Evolutionary conservation across 1,140 invertebrate genomes (phyloP).

Genomic region (Aphelenchoides fujianensis): DNA sequence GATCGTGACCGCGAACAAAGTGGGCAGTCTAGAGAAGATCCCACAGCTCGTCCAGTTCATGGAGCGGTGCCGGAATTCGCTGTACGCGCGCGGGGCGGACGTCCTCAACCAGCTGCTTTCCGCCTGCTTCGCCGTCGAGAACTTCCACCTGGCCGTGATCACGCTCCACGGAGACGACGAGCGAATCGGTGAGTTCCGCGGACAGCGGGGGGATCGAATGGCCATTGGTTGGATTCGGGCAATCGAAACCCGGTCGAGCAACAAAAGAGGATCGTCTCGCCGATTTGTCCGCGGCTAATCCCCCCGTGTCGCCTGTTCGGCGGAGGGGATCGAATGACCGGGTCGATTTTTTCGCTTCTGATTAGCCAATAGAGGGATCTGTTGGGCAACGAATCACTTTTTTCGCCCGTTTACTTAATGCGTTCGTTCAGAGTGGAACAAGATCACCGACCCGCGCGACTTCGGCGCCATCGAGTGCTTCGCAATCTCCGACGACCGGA

Average conservation of each 20-base stretch:
- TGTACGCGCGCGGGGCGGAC: conserved; percentile 19
- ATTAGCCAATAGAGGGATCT: no score
- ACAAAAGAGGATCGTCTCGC: background rate
- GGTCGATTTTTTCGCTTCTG: no score
- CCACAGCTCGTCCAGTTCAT: conserved; percentile 29
- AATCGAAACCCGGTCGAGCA: conserved; percentile 3
- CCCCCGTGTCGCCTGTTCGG: background rate
- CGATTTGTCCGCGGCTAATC: conserved; percentile 10
- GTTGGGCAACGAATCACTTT: no score
- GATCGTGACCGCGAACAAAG: conserved; percentile 42
- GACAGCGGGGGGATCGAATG: conserved; percentile 3
- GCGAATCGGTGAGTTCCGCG: conserved; percentile 14
- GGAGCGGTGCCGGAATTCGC: conserved; percentile 18
- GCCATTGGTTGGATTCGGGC: background rate
- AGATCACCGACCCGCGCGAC: conserved; percentile 27
- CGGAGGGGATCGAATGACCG: no score
- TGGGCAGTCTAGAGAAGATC: conserved; percentile 30
- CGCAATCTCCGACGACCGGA: background rate
- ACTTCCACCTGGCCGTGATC: conserved; percentile 24
- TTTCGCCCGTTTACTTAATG: conserved; percentile 3
- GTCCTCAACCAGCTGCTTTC: conserved; percentile 20
- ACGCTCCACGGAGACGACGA: conserved; percentile 24
- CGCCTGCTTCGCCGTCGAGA: conserved; percentile 34
- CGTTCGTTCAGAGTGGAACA: conserved; percentile 30
- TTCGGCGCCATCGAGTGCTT: conserved; percentile 14